Base-by-base conservation (phyloP, 1,140 invertebrate species). In the Drosophila subpulchrella region DNA sequence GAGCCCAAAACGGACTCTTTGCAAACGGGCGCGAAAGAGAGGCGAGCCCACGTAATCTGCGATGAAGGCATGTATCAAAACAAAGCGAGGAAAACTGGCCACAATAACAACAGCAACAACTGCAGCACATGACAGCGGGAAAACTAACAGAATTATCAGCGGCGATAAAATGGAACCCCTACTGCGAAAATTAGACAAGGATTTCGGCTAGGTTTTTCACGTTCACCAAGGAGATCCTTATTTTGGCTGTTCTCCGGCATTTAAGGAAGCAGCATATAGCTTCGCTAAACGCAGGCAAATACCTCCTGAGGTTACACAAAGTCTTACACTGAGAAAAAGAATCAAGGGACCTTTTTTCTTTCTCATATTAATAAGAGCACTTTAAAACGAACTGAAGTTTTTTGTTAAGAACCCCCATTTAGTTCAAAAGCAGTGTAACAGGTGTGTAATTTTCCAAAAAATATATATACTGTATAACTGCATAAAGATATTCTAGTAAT, bases 21-120 rank as follows among this genome's bases (percentile, higher is more conserved):
- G 38, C 13, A 1, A 34, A 32, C 38, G 62, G 60, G 77, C 57
- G 44, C 74, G 48, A 67, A 60, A 47, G 48, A 58, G 60, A 67
- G 56, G 41, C 34, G 44, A 73, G 65, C 10, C 41, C 59, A 58
- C 48, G 39, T 65, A 77, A 77, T 59, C 57, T 54, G 56, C 46
- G 60, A 77, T 66, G 67, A 83, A 83, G 53, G 46, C 59, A 67
- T 71, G 78, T 65, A 84, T 85, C 77, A 81, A 62, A 86, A 78
- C 74, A 84, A 78, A 81, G 42, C 67, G 51, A 66, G 42, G n/a
- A 74, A 81, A 78, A 73, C 62, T 67, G 58, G 62, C 65, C 68
- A 61, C 72, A 75, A 78, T 60, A 51, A 51, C 62, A 75, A 51
- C 70, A 66, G 72, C 70, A 66, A 68, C 62, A 54, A 58, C 55